Evolutionary conservation across 2,888 invertebrate genomes (phyloP).

Genomic region (Nymphalis c-album): DNA sequence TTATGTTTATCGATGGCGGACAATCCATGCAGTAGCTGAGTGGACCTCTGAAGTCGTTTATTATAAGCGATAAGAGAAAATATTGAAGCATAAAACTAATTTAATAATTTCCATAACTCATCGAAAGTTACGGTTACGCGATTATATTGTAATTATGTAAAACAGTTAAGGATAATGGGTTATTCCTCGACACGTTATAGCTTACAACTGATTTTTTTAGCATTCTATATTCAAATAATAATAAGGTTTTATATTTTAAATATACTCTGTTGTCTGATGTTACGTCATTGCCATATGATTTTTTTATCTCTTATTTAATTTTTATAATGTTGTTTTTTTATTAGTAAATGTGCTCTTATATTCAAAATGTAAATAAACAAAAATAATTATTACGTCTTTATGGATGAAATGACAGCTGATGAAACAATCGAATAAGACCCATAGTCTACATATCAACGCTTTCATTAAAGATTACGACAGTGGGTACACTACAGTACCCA

Average conservation of each 20-base stretch:
- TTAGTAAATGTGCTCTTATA: no score
- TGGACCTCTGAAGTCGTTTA: conserved; percentile 23
- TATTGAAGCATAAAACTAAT: conserved; percentile 32
- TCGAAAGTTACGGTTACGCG: conserved; percentile 26
- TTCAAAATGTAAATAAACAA: no score
- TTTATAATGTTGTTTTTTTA: no score
- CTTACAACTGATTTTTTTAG: background rate
- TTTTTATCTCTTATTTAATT: no score
- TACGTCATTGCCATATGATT: background rate
- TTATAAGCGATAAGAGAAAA: conserved; percentile 33
- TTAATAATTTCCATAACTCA: conserved; percentile 31
- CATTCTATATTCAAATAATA: background rate
- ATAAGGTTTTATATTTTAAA: background rate
- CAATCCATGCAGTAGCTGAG: conserved; percentile 11
- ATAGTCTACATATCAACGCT: conserved; percentile 33
- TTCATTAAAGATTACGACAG: conserved; percentile 39
- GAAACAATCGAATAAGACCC: conserved; percentile 13
- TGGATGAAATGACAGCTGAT: conserved; percentile 1
- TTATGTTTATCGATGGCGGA: conserved; percentile 10
- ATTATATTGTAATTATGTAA: conserved; percentile 35
- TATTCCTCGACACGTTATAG: conserved; percentile 15
- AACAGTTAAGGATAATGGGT: conserved; percentile 29
- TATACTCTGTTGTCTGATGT: background rate
- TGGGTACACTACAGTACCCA: conserved; percentile 25
- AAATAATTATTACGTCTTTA: no score